A percentile compares a stretch with the other conserved stretches of the same genome.
Conservation (phyloP, 2,888 invertebrate species). For the Nomada hirtipes region DNA sequence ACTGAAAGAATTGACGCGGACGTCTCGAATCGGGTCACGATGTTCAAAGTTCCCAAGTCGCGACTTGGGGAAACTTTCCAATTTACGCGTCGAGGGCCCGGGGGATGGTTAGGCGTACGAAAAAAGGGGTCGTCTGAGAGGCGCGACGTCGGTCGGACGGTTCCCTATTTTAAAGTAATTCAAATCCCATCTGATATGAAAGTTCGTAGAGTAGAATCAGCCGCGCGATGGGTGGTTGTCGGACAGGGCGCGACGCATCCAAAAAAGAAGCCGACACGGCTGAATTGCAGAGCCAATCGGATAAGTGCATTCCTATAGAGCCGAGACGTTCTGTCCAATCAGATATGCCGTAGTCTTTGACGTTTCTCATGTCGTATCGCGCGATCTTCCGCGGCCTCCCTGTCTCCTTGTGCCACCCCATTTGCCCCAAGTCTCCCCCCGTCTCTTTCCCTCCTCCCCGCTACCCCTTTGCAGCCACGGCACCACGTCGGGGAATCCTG, state of each 20-base stretch:
- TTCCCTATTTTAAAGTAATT: conserved; percentile 75
- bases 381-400: conserved; percentile 76
- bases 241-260: conserved; percentile 45
- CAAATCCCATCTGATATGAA: conserved; percentile 78
- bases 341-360: conserved; percentile 82
- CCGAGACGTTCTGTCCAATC: conserved; percentile 81
- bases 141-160: conserved; percentile 30
- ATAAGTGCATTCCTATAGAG: conserved; percentile 83
- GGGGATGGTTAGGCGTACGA: conserved; percentile 26
- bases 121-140: conserved; percentile 4
- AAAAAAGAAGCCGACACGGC: conserved; percentile 79
- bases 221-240: conserved; percentile 44
- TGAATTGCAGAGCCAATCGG: conserved; percentile 83
- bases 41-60: conserved; percentile 66
- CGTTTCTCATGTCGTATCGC: conserved; percentile 83
- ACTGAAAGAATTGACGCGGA: not conserved
- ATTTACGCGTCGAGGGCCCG: conserved; percentile 54
- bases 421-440: not conserved
- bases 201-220: conserved; percentile 69
- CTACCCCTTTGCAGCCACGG: conserved; percentile 5
- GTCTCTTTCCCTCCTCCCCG: conserved; percentile 24
- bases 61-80: conserved; percentile 66
- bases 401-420: conserved; percentile 14
- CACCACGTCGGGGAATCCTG: conserved; percentile 43
- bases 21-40: conserved; percentile 16